Base-by-base conservation (phyloP, 2,797 vertebrate genomes). In the Pygocentrus nattereri region DNA sequence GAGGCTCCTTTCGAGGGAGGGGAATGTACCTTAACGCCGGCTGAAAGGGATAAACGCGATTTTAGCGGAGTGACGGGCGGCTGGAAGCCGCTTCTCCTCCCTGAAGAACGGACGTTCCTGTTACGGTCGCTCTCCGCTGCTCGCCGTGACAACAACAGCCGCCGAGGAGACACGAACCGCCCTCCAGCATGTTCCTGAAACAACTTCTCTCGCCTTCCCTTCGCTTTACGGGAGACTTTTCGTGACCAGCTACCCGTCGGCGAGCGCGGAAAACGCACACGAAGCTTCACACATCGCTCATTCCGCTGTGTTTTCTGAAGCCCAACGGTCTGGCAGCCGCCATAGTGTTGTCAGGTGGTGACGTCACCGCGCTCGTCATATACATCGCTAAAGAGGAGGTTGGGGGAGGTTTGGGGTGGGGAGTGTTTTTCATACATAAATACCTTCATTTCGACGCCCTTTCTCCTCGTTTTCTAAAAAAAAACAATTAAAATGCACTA, bases 311-410 rank as follows among this genome's bases (percentile, higher is more conserved):
- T 12, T 59, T 12, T 59, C 23, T 25, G 52, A 56, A 56, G 52
- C 56, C 56, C 3, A 59, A 21, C 8, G n/a, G 41, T 56, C 68
- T 11, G 25, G 47, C 79, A 19, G 64, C 85, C 73, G 58, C 84
- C 84, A 85, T 83, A 72, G 72, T 75, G 58, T 16, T 83, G 69
- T 47, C 70, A 18, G 31, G 52, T 21, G 58, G 1, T 34, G 47
- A 83, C 85, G 87, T 86, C 85, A 88, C 3, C 25, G 8, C 69
- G 8, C 49, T 78, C 85, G 82, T 80, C 62, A 25, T 16, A 56
- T 16, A 58, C 34, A 49, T 64, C 25, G 27, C 25, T 5, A 23
- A 25, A 19, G 31, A 70, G 65, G 21, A 18, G 31, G 30, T 13
- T 30, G 16, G 13, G 41, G 18, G 25, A 59, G 49, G 18, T 4